Conservation (phyloP, 23 tunicate species). For the Corella eumyota region DNA sequence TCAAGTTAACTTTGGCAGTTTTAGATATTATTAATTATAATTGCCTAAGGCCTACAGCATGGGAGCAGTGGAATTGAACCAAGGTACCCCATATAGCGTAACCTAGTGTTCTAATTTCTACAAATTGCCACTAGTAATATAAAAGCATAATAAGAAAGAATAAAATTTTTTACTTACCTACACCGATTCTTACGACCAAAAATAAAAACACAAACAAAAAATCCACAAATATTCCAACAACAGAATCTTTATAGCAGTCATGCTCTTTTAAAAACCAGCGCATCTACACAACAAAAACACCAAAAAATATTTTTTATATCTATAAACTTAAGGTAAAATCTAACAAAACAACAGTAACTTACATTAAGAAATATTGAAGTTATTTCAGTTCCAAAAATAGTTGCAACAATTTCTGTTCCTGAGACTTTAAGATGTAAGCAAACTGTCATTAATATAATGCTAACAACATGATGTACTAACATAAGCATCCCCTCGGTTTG, state of each 20-base stretch:
- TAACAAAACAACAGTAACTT: too few species aligned
- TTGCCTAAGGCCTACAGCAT: too few species aligned
- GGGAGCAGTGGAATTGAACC: too few species aligned
- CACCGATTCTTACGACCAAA: constrained; percentile 39
- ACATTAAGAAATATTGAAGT: constrained; percentile 65
- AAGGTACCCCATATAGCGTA: too few species aligned
- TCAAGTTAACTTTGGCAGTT: too few species aligned
- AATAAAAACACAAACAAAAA: constrained; percentile 40
- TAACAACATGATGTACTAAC: constrained; percentile 66
- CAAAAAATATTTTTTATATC: too few species aligned
- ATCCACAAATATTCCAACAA: constrained; percentile 35
- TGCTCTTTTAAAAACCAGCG: constrained; percentile 67
- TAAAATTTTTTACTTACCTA: constrained; percentile 22
- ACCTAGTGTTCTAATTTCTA: too few species aligned
- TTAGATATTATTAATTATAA: too few species aligned
- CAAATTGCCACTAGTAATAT: too few species aligned
- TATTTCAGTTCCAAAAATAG: constrained; percentile 70
- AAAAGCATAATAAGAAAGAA: background rate
- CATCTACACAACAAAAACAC: constrained; percentile 11
- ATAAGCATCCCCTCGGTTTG: constrained; percentile 55
- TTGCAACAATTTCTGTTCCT: constrained; percentile 54
- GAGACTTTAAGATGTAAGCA: constrained; percentile 45
- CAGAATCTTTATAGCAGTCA: constrained; percentile 11
- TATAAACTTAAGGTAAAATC: too few species aligned
- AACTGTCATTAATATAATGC: constrained; percentile 37